Evolutionary conservation across 2,113 vertebrate genomes (phyloP).

Genomic region (Anarrhichthys ocellatus): DNA sequence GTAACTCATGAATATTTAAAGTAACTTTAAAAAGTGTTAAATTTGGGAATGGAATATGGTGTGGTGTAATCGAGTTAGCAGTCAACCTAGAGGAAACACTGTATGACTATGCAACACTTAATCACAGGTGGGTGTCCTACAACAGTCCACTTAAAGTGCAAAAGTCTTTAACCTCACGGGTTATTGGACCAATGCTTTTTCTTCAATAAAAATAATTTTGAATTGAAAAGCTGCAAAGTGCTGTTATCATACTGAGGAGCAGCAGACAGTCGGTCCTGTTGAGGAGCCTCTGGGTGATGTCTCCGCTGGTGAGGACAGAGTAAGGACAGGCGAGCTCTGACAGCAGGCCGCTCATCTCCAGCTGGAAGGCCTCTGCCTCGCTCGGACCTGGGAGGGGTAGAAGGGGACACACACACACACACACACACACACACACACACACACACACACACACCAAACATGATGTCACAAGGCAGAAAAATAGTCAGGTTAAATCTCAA

Average conservation of each 20-base stretch:
- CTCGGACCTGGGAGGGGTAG: slow-evolving; percentile 85
- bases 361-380: slow-evolving; percentile 95
- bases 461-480: background rate
- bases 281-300: slow-evolving; percentile 92
- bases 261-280: slow-evolving; percentile 93
- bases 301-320: slow-evolving; percentile 88
- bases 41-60: background rate
- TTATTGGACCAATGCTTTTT: background rate
- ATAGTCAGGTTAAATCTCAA: background rate
- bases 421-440: too few relatives aligned
- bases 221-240: background rate
- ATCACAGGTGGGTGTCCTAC: background rate
- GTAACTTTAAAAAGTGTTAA: background rate
- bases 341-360: slow-evolving; percentile 96
- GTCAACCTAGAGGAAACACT: background rate
- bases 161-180: background rate
- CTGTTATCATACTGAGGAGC: slow-evolving; percentile 89
- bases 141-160: background rate
- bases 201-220: background rate
- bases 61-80: background rate
- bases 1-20: background rate
- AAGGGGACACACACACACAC: background rate
- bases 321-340: slow-evolving; percentile 95
- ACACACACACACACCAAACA: background rate
- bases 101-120: background rate